phyloP scores from a whole-genome alignment of 2,888 invertebrate species.

The Lycia hirtaria region DNA sequence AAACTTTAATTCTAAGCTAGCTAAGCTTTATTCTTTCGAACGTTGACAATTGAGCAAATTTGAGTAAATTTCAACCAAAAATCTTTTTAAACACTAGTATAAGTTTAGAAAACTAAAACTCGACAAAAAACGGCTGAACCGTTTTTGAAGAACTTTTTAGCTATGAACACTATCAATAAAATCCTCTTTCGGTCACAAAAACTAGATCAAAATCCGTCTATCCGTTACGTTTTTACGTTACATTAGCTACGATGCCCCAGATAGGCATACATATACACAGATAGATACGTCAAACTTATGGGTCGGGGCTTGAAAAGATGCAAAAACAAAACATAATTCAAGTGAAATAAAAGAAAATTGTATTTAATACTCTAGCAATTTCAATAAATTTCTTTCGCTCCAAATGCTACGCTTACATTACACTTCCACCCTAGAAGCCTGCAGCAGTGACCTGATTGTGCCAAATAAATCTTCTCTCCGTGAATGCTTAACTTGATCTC shows the following conservation, averaged over 20 bases:
- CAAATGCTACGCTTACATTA: constrained; percentile 56
- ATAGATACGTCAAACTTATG: too few relatives aligned
- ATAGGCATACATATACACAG: too few relatives aligned
- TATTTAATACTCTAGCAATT: constrained; percentile 56
- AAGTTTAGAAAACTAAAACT: too few relatives aligned
- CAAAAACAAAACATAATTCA: constrained; percentile 27
- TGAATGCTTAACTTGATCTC: constrained; percentile 50
- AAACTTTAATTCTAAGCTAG: background rate
- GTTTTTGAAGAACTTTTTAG: too few relatives aligned
- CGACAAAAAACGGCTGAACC: too few relatives aligned
- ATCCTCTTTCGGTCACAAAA: too few relatives aligned
- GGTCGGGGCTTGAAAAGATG: background rate
- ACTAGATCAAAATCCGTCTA: too few relatives aligned
- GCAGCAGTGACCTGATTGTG: constrained; percentile 62
- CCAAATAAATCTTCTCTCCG: constrained; percentile 62
- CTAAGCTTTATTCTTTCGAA: background rate
- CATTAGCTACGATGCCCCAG: too few relatives aligned
- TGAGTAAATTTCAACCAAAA: background rate
- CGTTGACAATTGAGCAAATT: background rate
- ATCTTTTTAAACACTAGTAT: background rate
- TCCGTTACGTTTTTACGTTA: too few relatives aligned
- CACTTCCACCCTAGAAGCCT: constrained; percentile 60
- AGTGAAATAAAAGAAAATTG: constrained; percentile 49
- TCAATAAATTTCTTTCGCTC: constrained; percentile 64
- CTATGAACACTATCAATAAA: too few relatives aligned